Conservation (phyloP, 1,140 invertebrate genomes). For the Solen grandis region DNA sequence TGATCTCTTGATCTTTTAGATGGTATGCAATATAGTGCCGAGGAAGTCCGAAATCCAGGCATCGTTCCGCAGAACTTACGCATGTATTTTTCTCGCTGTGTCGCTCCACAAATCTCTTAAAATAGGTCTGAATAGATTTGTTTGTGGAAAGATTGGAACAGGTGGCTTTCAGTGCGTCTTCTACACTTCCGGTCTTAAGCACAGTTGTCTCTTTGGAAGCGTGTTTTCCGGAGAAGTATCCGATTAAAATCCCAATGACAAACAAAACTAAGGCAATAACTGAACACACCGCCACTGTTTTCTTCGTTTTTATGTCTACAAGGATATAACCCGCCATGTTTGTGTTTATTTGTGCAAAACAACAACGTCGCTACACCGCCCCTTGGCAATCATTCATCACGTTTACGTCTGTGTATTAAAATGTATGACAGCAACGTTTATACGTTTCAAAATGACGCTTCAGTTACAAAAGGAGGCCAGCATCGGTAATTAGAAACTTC, state of each 20-base stretch:
- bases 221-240: conserved; percentile 20
- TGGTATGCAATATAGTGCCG: conserved; percentile 59
- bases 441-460: too few species aligned
- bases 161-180: not conserved
- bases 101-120: conserved; percentile 1
- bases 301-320: conserved; percentile 39
- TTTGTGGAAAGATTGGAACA: not conserved
- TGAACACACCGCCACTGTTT: conserved; percentile 13
- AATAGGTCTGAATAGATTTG: not conserved
- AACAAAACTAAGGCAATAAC: conserved; percentile 3
- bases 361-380: too few species aligned
- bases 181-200: not conserved
- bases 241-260: conserved; percentile 37
- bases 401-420: too few species aligned
- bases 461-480: too few species aligned
- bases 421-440: too few species aligned
- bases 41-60: conserved; percentile 35
- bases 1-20: conserved; percentile 50
- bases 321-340: conserved; percentile 40
- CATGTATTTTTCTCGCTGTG: conserved; percentile 12
- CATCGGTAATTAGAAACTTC: too few species aligned
- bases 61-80: not conserved
- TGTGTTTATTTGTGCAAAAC: not conserved
- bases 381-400: too few species aligned
- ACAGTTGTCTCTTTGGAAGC: not conserved